Percentiles rank a stretch among this genome's conserved stretches.
Evolutionary conservation across 1,140 invertebrate genomes (phyloP).

Genomic region (Ostrea edulis): DNA sequence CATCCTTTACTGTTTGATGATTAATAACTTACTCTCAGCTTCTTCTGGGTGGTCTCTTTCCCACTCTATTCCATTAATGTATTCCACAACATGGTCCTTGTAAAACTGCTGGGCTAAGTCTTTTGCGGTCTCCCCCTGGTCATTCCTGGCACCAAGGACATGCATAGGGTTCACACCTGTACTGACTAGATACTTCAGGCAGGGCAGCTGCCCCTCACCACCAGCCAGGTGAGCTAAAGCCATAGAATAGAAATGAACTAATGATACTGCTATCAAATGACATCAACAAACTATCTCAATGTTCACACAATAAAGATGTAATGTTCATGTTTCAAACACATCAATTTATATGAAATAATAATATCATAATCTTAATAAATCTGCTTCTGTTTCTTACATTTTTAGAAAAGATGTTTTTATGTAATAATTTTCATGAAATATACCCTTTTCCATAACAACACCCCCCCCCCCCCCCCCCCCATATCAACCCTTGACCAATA

Average conservation of each 20-base stretch:
- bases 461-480: too few species aligned
- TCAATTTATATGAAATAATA: too few species aligned
- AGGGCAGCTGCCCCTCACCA: conserved; percentile 78
- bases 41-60: conserved; percentile 79
- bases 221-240: conserved; percentile 77
- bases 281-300: too few species aligned
- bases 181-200: conserved; percentile 79
- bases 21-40: conserved; percentile 74
- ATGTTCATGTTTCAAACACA: too few species aligned
- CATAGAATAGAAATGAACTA: not conserved
- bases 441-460: too few species aligned
- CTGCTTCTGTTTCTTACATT: too few species aligned
- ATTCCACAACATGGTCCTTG: conserved; percentile 78
- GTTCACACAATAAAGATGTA: too few species aligned
- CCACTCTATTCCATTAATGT: conserved; percentile 79
- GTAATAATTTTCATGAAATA: too few species aligned
- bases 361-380: too few species aligned
- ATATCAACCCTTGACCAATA: too few species aligned
- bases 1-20: not conserved
- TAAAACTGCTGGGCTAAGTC: conserved; percentile 79
- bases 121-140: conserved; percentile 79
- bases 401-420: too few species aligned
- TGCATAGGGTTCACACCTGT: conserved; percentile 70
- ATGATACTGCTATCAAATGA: too few species aligned
- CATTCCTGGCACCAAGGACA: conserved; percentile 77